phyloP scores from a whole-genome alignment of 2,797 vertebrate species.

The Labeo calbasu region DNA sequence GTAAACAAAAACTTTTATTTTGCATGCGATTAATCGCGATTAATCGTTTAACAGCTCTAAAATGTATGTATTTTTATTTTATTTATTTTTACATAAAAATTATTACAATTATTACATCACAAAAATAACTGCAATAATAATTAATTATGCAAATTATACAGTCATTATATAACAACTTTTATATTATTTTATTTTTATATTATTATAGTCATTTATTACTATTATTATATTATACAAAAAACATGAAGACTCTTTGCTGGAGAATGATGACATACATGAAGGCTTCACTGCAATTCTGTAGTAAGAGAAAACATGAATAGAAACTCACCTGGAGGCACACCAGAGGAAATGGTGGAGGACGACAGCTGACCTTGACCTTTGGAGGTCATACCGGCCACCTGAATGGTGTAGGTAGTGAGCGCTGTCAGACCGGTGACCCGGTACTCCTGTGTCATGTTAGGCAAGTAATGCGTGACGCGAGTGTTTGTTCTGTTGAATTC shows the following conservation, averaged over 20 bases:
- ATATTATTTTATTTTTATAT: neutral
- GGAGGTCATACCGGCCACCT: constrained; percentile 96
- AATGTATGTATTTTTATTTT: too few species aligned
- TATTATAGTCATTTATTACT: neutral
- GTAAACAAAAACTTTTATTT: too few species aligned
- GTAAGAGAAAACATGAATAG: neutral
- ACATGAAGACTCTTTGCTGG: neutral
- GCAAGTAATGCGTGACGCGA: constrained; percentile 94
- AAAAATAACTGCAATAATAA: neutral
- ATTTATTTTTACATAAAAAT: neutral
- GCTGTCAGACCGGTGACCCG: constrained; percentile 93
- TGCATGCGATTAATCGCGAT: too few species aligned
- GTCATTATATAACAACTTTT: too few species aligned
- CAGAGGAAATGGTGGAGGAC: constrained; percentile 97
- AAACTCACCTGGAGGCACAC: constrained; percentile 93
- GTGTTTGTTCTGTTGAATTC: constrained; percentile 98
- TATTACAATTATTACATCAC: neutral
- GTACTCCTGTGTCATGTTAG: constrained; percentile 93
- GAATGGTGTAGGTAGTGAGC: constrained; percentile 97
- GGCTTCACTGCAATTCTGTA: neutral
- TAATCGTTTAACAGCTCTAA: too few species aligned
- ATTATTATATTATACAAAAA: neutral
- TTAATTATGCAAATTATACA: neutral
- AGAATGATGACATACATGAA: constrained; percentile 16
- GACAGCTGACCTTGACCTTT: constrained; percentile 94